A percentile compares a stretch with the other conserved stretches of the same genome.
phyloP scores from a whole-genome alignment of 2,888 invertebrate genomes.

The Nomada lathburiana region DNA sequence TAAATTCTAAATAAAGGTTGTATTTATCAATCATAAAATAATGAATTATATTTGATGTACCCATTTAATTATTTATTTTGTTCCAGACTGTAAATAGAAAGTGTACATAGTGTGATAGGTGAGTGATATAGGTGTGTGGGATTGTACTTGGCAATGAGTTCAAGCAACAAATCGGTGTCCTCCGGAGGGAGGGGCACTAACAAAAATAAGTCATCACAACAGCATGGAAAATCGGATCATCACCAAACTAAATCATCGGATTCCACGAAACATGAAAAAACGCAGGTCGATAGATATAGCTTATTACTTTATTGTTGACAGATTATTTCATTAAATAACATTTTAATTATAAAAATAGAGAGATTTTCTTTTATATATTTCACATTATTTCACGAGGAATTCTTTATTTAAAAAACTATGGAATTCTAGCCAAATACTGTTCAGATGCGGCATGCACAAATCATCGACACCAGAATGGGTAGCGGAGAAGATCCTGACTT shows the following conservation, averaged over 20 bases:
- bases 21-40: background rate
- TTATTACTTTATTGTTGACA: background rate
- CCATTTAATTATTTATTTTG: conserved; percentile 70
- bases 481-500: conserved; percentile 88
- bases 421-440: conserved; percentile 84
- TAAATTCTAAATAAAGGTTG: background rate
- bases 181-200: conserved; percentile 80
- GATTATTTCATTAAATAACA: background rate
- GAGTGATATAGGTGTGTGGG: conserved; percentile 78
- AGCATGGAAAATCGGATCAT: conserved; percentile 82
- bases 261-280: conserved; percentile 81
- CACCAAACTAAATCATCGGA: conserved; percentile 81
- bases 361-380: background rate
- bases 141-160: conserved; percentile 82
- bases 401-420: conserved; percentile 40
- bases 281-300: conserved; percentile 76
- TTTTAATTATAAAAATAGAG: background rate
- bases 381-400: background rate
- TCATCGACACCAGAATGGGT: conserved; percentile 90
- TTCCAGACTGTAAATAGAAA: conserved; percentile 92
- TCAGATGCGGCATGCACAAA: conserved; percentile 93
- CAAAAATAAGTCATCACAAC: conserved; percentile 82
- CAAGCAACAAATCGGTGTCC: conserved; percentile 82
- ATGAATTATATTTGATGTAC: conserved; percentile 5
- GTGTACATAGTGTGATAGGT: conserved; percentile 91